Percentiles rank a stretch among this genome's conserved stretches.
These are phyloP conservation scores for Morbakka virulenta DNA, from an alignment of 30 jellyfish, hydroid and myxozoan genomes.

Conservation along the genomic window DNA sequence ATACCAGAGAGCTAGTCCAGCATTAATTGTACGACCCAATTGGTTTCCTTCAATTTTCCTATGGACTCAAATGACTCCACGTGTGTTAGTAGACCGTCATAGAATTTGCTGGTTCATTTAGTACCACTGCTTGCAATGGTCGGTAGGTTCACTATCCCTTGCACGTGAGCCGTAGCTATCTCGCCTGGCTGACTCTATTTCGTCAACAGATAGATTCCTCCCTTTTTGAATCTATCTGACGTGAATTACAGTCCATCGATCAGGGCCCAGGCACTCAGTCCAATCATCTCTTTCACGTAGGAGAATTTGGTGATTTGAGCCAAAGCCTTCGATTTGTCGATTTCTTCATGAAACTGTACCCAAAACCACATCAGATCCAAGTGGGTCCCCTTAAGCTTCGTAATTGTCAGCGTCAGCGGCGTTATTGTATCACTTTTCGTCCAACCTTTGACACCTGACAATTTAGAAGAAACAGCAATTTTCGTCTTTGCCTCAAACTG, in stretches of 20 bases:
- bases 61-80: neutral
- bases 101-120: neutral
- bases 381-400: neutral
- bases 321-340: neutral
- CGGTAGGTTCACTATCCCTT: neutral
- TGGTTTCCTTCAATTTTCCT: neutral
- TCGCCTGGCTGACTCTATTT: neutral
- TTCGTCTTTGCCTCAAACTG: too few relatives aligned
- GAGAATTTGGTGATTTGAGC: neutral
- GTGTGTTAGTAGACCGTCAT: neutral
- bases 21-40: neutral
- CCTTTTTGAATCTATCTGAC: neutral
- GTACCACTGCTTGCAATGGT: neutral
- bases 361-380: neutral
- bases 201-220: neutral
- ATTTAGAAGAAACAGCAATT: too few relatives aligned
- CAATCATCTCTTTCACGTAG: neutral
- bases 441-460: too few relatives aligned
- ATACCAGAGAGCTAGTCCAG: neutral
- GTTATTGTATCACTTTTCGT: too few relatives aligned
- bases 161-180: neutral
- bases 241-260: neutral
- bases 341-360: neutral
- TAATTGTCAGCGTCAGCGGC: neutral
- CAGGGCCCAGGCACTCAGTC: neutral